Evolutionary conservation across 2,797 vertebrate genomes (phyloP), one percentile per base, ranked within the genome.

Genomic region (Eulemur coronatus): DNA sequence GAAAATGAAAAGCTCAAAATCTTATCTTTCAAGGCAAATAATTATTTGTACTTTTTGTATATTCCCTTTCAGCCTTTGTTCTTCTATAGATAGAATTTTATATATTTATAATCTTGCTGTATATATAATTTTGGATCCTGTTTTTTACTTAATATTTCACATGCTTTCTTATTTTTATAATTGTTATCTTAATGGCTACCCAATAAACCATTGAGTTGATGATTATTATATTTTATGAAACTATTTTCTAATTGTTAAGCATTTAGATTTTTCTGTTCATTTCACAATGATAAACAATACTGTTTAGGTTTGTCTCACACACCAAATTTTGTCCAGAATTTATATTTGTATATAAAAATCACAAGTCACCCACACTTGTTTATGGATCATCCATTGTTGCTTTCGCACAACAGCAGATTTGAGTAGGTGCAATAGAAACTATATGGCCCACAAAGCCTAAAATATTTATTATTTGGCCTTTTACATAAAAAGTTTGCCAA

Each of bases 271-370:
- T 72, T 7, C 26, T 1, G 30, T 3, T 73, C 55, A 63, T 61
- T 95, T 95, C 18, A 18, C 15, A 69, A 20, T 94, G 41, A 84
- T 93, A 94, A 97, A 75, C 33, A 88, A 38, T 13, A 78, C 24
- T 24, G 2, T 41, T n/a, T 69, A 57, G 13, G 4, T 75, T 63
- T 85, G n/a, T 22, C 8, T 5, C 18, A 35, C 1, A 9, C 17
- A 18, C 17, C 43, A 88, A 89, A 38, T 84, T 41, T 35, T 80
- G 57, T 50, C 48, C 67, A 75, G 17, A 43, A 52, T n/a, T 5
- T 89, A 59, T 20, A 93, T 95, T 84, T 93, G 41, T 59, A 91
- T 94, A 95, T 94, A 85, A 57, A 90, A 41, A 41, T 41, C 41
- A 41, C 41, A 41, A 96, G 35, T 52, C 48, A 59, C 7, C 52